Percentiles rank a stretch among this genome's conserved stretches.
phyloP scores from a whole-genome alignment of 2,113 vertebrate genomes.

The Phrynosoma platyrhinos region DNA sequence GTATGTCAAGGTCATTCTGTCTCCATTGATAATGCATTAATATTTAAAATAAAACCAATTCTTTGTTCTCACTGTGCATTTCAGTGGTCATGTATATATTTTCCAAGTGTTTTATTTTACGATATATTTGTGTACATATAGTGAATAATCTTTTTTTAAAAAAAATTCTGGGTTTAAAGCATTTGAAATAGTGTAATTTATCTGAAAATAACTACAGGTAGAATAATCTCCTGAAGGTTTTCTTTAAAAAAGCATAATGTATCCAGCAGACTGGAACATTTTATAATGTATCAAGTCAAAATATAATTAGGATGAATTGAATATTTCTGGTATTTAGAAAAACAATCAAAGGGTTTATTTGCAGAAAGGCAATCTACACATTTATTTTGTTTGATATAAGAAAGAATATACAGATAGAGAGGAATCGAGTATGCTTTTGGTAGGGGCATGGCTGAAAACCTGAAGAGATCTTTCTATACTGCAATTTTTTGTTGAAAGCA shows the following conservation, averaged over 20 bases:
- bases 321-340: constrained; percentile 3
- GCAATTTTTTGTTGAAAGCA: neutral
- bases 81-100: neutral
- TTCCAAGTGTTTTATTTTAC: neutral
- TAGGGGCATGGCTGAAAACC: neutral
- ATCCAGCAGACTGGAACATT: too few relatives aligned
- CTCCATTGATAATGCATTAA: neutral
- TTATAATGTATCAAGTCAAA: neutral
- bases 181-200: neutral
- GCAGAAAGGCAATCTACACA: neutral
- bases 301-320: neutral
- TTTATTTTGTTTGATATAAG: neutral
- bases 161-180: neutral
- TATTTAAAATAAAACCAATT: neutral
- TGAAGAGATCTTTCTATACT: neutral
- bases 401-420: neutral
- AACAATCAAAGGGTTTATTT: neutral
- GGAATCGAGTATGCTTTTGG: too few relatives aligned
- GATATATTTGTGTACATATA: neutral
- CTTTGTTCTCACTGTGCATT: neutral
- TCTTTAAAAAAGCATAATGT: too few relatives aligned
- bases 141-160: neutral
- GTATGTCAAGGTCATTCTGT: neutral
- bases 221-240: too few relatives aligned
- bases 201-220: constrained; percentile 7